Base-by-base conservation (phyloP, 2,888 invertebrate genomes). In the Phalera bucephala region DNA sequence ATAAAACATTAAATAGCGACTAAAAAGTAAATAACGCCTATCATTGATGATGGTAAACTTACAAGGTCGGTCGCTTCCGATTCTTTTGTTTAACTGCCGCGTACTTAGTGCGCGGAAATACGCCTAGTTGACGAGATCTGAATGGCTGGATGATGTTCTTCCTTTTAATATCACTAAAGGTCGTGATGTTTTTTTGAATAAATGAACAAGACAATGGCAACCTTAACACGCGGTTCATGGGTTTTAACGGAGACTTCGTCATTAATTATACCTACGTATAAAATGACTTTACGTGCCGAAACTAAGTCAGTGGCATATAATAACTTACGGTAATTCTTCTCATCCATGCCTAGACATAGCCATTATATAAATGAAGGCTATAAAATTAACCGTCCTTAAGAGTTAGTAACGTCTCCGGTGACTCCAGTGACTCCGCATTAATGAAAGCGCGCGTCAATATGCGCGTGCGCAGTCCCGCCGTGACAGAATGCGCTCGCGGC, bases 71-170 rank as follows among this genome's bases (percentile, higher is more conserved):
- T 47, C 61, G 77, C 74, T 79, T 83, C 80, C 74, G 78, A 80
- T 73, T 75, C 73, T 77, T 85, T 86, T 85, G 81, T 83, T 72
- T 75, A 59, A 65, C 57, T 61, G 65, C 67, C 72, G 79, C 56
- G 72, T 74, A 73, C 75, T 76, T 67, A 70, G 66, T 53, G 64
- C 68, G 59, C 86, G 89, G 89, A 88, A 84, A 78, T 71, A 89
- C 85, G 89, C 71, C 64, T 79, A 79, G 84, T 82, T 85, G 79
- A 77, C 77, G 78, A 72, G 72, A 71, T 71, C 72, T 86, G 86
- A 87, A 84, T 74, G 72, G 67, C 72, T 77, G 74, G 70, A 76
- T 84, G 77, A 76, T 68, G 75, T 45, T 81, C 73, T 74, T 82
- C 73, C 75, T 75, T 61, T 53, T 58, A 62, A 49, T 57, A 43